Base-by-base conservation (phyloP, 2,888 invertebrate genomes). In the Brenthis hecate region DNA sequence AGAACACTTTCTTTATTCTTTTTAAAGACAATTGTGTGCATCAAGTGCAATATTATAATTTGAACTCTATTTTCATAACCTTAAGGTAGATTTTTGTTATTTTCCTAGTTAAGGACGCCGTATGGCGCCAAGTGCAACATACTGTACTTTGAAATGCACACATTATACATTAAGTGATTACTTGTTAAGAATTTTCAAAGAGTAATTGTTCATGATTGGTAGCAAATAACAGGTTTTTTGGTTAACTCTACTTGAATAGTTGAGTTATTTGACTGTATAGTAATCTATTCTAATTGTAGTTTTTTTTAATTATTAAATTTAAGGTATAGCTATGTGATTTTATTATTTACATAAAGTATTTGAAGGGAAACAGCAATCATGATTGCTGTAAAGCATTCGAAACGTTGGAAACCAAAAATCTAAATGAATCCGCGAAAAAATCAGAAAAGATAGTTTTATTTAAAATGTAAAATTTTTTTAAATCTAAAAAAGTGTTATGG, bases 41-140 rank as follows among this genome's bases (percentile, higher is more conserved):
- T 36, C 50, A 53, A 16, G 0, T 43, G 43, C 0, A 6, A 13
- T 61, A 28, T 23, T 19, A 5, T 47, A 56, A 55, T 48, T 61
- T 56, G 19, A 2, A 50, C 66, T 19, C 13, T 50, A 66, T 56
- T 36, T 19, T 4, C 0, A 13, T 50, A 0, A 1, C 0, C 0
- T 4, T 66, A 66, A 55, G 47, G 65, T 53, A 61, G 5, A 62
- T 47, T 11, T 4, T 51, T 13, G n/a, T 23, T n/a, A 58, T 66
- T 58, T 43, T 62, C 28, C 6, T 19, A 62, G 53, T 16, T 53
- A 62, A 70, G 68, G 66, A 65, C 60, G 47, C 58, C 67, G 73
- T 63, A 57, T 73, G 73, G 74, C 74, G 74, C 74, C 72, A 72
- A 71, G 73, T 43, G 36, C 36, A 43, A 43, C 36, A 43, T 11